Evolutionary conservation across 2,113 vertebrate species (phyloP).

Genomic region (Triplophysa tibetana): DNA sequence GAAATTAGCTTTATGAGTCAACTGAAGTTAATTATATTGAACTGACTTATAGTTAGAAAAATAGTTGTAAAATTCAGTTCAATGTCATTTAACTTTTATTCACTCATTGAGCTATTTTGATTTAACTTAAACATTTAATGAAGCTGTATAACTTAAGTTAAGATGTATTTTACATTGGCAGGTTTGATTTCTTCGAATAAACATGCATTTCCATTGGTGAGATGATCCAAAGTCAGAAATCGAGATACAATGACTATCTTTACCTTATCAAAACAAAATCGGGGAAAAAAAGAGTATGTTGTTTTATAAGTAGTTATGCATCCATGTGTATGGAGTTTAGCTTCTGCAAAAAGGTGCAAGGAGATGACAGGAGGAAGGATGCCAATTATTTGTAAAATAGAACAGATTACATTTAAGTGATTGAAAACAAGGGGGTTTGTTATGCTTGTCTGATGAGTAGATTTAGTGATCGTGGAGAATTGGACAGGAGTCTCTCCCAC

Average conservation of each 20-base stretch:
- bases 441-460: background rate
- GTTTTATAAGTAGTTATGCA: slow-evolving; percentile 59
- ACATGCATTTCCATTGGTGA: slow-evolving; percentile 24
- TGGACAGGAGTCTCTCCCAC: background rate
- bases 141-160: slow-evolving; percentile 65
- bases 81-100: too few relatives aligned
- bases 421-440: background rate
- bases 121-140: too few relatives aligned
- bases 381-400: background rate
- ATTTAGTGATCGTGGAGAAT: background rate
- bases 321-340: slow-evolving; percentile 56
- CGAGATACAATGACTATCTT: too few relatives aligned
- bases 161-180: slow-evolving; percentile 72
- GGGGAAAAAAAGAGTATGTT: slow-evolving; percentile 53
- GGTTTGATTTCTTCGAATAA: slow-evolving; percentile 46
- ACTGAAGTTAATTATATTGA: too few relatives aligned
- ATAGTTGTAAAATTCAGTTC: too few relatives aligned
- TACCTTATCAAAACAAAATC: slow-evolving; percentile 63
- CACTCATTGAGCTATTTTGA: too few relatives aligned
- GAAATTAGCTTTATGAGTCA: too few relatives aligned
- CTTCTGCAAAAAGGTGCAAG: slow-evolving; percentile 8
- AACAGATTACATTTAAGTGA: background rate
- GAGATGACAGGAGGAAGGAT: too few relatives aligned
- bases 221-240: slow-evolving; percentile 51
- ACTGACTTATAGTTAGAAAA: too few relatives aligned